Evolutionary conservation across 2,797 vertebrate genomes (phyloP).

Genomic region (Sebastes wilsoni): DNA sequence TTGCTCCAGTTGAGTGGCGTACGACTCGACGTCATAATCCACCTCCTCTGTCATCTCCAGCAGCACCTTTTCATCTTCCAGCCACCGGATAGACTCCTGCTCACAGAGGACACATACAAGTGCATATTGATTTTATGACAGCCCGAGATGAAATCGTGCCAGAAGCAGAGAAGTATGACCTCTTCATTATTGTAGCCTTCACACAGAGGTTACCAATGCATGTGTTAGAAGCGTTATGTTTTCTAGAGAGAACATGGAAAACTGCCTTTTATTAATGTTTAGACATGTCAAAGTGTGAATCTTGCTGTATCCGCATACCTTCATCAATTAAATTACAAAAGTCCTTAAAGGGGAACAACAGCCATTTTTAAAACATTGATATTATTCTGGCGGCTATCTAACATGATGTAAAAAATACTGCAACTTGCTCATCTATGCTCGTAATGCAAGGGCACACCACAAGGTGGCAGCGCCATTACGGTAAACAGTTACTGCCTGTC

Average conservation of each 20-base stretch:
- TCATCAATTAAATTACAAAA: not conserved
- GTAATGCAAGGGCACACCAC: too few relatives aligned
- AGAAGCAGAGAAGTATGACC: not conserved
- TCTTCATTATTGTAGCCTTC: not conserved
- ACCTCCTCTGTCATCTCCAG: conserved; percentile 98
- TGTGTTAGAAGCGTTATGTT: not conserved
- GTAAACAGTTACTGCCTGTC: too few relatives aligned
- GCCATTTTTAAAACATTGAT: too few relatives aligned
- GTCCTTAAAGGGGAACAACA: too few relatives aligned
- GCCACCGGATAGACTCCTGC: conserved; percentile 96
- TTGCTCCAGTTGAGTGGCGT: conserved; percentile 95
- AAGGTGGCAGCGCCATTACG: too few relatives aligned
- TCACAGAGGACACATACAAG: conserved; percentile 7
- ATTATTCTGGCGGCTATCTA: too few relatives aligned
- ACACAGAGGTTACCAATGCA: not conserved
- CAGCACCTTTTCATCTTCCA: conserved; percentile 95
- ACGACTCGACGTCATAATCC: conserved; percentile 96
- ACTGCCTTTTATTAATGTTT: not conserved
- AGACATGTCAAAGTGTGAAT: not conserved
- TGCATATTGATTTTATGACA: not conserved
- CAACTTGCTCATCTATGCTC: too few relatives aligned
- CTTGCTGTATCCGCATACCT: not conserved
- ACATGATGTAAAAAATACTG: too few relatives aligned
- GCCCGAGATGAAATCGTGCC: not conserved
- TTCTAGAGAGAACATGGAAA: not conserved